phyloP scores from a whole-genome alignment of 2,797 vertebrate species.

The Iguana delicatissima region DNA sequence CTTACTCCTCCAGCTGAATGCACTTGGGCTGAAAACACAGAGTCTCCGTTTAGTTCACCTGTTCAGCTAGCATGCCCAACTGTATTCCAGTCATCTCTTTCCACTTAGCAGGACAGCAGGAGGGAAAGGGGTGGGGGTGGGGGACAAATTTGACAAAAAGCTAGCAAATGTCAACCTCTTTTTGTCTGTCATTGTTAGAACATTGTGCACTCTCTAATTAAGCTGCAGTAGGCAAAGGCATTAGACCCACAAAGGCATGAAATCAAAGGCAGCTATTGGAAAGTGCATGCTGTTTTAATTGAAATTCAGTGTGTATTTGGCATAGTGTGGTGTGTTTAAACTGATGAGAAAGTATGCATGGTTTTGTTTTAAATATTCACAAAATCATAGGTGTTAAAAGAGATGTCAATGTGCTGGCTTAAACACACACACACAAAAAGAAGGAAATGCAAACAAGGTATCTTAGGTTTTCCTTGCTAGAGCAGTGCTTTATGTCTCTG shows the following conservation, averaged over 20 bases:
- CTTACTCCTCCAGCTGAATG: not conserved
- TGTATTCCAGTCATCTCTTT: slow-evolving; percentile 57
- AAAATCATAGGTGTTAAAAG: slow-evolving; percentile 34
- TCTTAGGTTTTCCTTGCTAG: not conserved
- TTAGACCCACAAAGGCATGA: slow-evolving; percentile 35
- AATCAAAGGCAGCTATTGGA: slow-evolving; percentile 54
- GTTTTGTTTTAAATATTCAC: slow-evolving; percentile 31
- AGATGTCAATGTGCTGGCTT: slow-evolving; percentile 6
- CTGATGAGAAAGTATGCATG: not conserved
- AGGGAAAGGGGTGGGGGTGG: not conserved
- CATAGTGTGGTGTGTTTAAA: slow-evolving; percentile 30
- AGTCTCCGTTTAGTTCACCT: slow-evolving; percentile 1
- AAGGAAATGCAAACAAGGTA: not conserved
- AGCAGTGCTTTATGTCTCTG: not conserved
- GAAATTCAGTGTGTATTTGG: slow-evolving; percentile 28
- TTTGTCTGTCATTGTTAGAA: slow-evolving; percentile 23
- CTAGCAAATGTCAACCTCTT: slow-evolving; percentile 46
- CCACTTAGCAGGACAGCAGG: slow-evolving; percentile 50
- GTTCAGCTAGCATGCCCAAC: slow-evolving; percentile 32
- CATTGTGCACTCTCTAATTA: slow-evolving; percentile 57
- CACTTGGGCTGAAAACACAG: not conserved
- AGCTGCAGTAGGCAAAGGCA: slow-evolving; percentile 28
- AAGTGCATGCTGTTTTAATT: slow-evolving; percentile 39
- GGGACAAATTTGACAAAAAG: slow-evolving; percentile 41
- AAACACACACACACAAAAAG: not conserved